Evolutionary conservation across 2,113 vertebrate species (phyloP).

Genomic region (Panurus biarmicus): DNA sequence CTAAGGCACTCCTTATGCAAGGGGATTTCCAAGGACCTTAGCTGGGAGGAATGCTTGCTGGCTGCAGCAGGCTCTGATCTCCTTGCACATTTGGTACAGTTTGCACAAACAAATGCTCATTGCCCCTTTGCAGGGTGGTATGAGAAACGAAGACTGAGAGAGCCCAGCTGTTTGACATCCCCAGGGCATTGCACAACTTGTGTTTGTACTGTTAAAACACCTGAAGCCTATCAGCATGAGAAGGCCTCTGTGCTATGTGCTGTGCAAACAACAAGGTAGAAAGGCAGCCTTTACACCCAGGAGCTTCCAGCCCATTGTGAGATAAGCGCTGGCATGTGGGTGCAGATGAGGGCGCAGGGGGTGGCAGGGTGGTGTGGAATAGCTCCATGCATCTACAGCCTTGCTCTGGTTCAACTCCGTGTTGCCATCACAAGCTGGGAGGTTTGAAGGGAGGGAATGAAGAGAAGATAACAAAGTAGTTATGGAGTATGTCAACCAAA

Average conservation of each 20-base stretch:
- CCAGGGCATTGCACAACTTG: conserved; percentile 10
- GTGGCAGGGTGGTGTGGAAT: neutral
- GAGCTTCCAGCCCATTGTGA: neutral
- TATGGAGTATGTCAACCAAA: neutral
- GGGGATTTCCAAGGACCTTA: conserved; percentile 24
- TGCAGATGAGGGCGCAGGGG: neutral
- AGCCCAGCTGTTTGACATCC: neutral
- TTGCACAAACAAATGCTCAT: neutral
- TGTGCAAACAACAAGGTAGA: conserved; percentile 16
- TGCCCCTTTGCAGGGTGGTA: neutral
- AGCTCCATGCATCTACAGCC: rapidly evolving
- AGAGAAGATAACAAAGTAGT: neutral
- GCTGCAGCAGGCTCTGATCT: neutral
- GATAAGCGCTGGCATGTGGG: neutral
- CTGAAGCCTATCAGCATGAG: neutral
- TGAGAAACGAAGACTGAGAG: neutral
- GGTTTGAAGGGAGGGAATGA: neutral
- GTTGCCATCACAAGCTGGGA: neutral
- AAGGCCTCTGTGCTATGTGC: conserved; percentile 1
- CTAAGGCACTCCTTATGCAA: neutral
- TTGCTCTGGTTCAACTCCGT: neutral
- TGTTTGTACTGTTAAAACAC: conserved; percentile 8
- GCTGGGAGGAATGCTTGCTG: neutral
- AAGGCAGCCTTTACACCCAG: neutral
- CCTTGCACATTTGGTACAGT: neutral